A percentile compares a stretch with the other conserved stretches of the same genome.
Evolutionary conservation across 2,888 invertebrate genomes (phyloP).

Genomic region (Plagodis pulveraria): DNA sequence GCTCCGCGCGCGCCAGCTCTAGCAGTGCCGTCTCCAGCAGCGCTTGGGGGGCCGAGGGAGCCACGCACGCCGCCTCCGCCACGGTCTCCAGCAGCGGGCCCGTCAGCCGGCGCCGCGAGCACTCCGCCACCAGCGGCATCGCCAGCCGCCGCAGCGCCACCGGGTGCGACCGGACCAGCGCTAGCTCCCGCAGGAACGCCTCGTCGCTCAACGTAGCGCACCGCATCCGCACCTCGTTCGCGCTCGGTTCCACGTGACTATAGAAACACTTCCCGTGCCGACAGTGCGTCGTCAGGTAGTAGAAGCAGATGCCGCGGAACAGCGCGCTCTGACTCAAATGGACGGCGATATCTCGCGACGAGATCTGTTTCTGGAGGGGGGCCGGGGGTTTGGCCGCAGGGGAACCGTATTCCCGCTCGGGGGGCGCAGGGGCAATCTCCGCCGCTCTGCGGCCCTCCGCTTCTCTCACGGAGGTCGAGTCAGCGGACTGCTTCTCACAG

Average conservation of each 20-base stretch:
- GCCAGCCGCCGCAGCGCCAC: constrained; percentile 55
- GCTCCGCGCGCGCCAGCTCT: constrained; percentile 48
- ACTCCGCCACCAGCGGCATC: constrained; percentile 40
- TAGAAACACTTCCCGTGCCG: constrained; percentile 50
- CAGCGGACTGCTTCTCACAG: constrained; percentile 18
- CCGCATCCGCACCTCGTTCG: constrained; percentile 31
- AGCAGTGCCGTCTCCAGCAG: constrained; percentile 55
- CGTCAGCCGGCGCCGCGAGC: constrained; percentile 51
- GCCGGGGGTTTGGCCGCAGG: not conserved
- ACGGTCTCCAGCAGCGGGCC: constrained; percentile 46
- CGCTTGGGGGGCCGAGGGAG: constrained; percentile 2
- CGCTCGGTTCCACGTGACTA: constrained; percentile 44
- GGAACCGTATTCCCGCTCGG: too few species aligned
- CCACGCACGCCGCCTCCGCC: not conserved
- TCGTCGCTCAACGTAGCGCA: constrained; percentile 52
- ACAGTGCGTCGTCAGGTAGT: constrained; percentile 53
- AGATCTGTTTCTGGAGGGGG: not conserved
- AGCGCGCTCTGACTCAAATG: constrained; percentile 36
- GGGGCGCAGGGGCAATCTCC: too few species aligned
- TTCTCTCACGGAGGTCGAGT: constrained; percentile 14
- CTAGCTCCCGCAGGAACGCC: constrained; percentile 35
- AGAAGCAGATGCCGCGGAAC: constrained; percentile 60
- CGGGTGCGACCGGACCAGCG: not conserved
- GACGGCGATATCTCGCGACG: not conserved
- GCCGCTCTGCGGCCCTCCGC: not conserved